Conservation (phyloP, 2,113 vertebrate species). For the Python bivittatus region DNA sequence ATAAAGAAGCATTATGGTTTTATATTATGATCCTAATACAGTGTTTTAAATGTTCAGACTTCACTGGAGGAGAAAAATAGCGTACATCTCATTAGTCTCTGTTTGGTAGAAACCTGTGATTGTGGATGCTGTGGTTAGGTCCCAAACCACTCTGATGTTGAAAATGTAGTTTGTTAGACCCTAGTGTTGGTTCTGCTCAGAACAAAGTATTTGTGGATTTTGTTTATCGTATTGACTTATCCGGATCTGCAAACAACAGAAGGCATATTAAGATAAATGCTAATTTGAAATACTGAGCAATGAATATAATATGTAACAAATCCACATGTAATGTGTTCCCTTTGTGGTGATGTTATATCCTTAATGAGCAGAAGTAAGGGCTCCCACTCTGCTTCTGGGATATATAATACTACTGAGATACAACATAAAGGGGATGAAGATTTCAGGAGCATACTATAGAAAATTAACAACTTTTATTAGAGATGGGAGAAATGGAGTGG, state of each 20-base stretch:
- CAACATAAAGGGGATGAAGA: not conserved
- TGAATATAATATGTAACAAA: not conserved
- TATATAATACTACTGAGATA: not conserved
- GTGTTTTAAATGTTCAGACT: not conserved
- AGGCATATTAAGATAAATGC: not conserved
- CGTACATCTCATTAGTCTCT: not conserved
- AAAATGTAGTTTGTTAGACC: not conserved
- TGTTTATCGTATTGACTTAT: not conserved
- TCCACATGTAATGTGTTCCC: not conserved
- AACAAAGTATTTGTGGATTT: not conserved
- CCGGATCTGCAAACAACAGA: not conserved
- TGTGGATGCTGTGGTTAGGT: not conserved
- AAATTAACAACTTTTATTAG: not conserved
- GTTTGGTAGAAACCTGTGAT: not conserved
- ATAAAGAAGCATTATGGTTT: not conserved
- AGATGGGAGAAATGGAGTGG: not conserved
- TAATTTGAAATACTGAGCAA: not conserved
- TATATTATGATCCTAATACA: not conserved
- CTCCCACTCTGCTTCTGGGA: not conserved
- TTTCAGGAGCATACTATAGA: not conserved
- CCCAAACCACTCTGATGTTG: not conserved
- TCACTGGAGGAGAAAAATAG: not conserved
- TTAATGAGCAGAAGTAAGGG: not conserved
- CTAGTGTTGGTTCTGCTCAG: not conserved
- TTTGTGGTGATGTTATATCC: not conserved